A percentile compares a stretch with the other conserved stretches of the same genome.
These are phyloP conservation scores for Trochalopteron elliotii DNA, from an alignment of 2,113 vertebrate genomes.

Conservation along the genomic window DNA sequence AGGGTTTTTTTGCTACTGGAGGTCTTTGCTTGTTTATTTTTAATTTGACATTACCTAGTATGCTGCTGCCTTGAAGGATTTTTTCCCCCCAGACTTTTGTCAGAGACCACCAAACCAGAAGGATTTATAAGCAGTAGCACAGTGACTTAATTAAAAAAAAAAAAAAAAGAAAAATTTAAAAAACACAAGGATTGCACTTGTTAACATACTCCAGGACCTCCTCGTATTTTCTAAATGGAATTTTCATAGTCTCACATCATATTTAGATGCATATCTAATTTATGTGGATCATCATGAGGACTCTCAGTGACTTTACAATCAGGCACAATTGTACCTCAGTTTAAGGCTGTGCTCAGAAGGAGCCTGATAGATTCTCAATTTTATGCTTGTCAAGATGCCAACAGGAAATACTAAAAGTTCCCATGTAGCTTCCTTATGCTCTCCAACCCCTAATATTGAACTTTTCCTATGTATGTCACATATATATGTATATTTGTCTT, in stretches of 20 bases:
- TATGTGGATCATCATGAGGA: neutral
- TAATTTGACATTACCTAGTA: neutral
- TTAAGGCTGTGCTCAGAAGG: neutral
- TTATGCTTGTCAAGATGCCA: neutral
- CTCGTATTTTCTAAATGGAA: conserved; percentile 1
- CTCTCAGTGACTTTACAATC: neutral
- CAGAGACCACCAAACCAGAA: neutral
- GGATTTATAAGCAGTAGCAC: neutral
- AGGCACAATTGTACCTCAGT: neutral
- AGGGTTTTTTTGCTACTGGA: neutral
- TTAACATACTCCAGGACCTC: neutral
- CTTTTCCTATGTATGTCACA: neutral
- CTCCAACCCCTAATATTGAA: neutral
- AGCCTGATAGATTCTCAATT: neutral
- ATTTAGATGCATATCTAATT: neutral
- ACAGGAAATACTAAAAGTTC: neutral
- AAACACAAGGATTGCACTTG: neutral
- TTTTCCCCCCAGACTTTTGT: neutral
- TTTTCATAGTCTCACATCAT: neutral
- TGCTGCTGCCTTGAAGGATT: neutral
- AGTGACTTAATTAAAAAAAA: neutral
- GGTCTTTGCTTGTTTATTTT: neutral
- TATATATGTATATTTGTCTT: neutral
- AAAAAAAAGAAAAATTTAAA: neutral
- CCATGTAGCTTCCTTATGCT: neutral